These are phyloP conservation scores for Anarsia innoxiella DNA, from an alignment of 2,888 invertebrate species.

Conservation along the genomic window DNA sequence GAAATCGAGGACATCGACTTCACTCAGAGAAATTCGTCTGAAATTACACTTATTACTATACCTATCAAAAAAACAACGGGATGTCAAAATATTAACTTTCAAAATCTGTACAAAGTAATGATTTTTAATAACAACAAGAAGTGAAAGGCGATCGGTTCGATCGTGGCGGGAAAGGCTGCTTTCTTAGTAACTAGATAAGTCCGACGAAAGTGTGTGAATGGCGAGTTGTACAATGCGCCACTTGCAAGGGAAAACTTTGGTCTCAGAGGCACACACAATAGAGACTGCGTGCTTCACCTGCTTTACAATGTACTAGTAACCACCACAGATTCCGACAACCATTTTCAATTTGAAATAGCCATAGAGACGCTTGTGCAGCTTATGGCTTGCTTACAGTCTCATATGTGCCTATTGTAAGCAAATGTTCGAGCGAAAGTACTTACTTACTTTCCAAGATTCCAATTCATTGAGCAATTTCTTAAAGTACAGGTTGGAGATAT, in stretches of 20 bases:
- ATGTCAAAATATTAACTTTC: conserved; percentile 33
- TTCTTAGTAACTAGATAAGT: conserved; percentile 62
- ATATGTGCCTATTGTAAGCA: too few species aligned
- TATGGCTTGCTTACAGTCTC: too few species aligned
- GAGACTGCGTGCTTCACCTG: conserved; percentile 19
- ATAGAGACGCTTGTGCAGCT: too few species aligned
- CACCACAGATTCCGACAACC: too few species aligned
- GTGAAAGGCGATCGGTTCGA: conserved; percentile 59
- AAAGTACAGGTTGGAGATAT: conserved; percentile 21
- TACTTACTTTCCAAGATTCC: too few species aligned
- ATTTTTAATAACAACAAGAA: conserved; percentile 62
- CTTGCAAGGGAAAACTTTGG: conserved; percentile 48
- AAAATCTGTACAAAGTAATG: conserved; percentile 44
- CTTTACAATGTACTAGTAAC: conserved; percentile 13
- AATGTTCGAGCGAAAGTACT: too few species aligned
- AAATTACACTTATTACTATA: conserved; percentile 1
- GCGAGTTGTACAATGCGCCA: conserved; percentile 34
- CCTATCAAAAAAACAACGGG: conserved; percentile 15
- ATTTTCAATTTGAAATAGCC: too few species aligned
- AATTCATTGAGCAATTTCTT: not conserved
- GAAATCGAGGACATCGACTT: not conserved
- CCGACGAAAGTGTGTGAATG: conserved; percentile 66
- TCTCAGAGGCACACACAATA: conserved; percentile 27
- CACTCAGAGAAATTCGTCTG: not conserved
- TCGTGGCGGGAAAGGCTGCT: conserved; percentile 47